These are phyloP conservation scores for Gracilinanus agilis DNA, from an alignment of 2,113 vertebrate species.

Conservation along the genomic window DNA sequence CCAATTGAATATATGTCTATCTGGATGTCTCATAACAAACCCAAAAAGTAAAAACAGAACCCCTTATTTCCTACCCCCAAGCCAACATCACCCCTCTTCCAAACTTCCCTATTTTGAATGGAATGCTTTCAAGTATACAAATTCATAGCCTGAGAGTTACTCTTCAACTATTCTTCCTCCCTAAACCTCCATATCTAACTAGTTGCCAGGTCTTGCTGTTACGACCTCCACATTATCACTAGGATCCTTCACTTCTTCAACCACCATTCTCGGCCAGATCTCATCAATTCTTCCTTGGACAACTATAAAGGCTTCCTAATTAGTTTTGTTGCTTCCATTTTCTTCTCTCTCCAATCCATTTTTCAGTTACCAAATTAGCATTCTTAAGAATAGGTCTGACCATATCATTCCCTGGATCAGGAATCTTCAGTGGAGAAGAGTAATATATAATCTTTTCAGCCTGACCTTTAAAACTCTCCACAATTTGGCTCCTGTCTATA, in stretches of 20 bases:
- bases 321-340: not conserved
- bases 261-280: not conserved
- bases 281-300: not conserved
- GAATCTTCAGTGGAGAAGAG: not conserved
- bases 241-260: not conserved
- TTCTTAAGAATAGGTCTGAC: not conserved
- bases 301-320: not conserved
- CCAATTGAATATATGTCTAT: not conserved
- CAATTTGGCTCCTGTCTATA: not conserved
- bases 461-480: not conserved
- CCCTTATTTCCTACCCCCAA: not conserved
- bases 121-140: not conserved
- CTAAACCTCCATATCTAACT: not conserved
- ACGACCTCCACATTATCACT: not conserved
- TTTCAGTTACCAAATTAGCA: not conserved
- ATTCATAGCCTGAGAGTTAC: not conserved
- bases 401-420: not conserved
- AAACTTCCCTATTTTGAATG: not conserved
- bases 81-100: not conserved
- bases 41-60: not conserved
- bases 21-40: not conserved
- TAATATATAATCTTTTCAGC: not conserved
- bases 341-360: not conserved
- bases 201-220: not conserved
- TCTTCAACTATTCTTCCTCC: not conserved